Evolutionary conservation across 2,113 vertebrate species (phyloP).

Genomic region (Xiphophorus maculatus): DNA sequence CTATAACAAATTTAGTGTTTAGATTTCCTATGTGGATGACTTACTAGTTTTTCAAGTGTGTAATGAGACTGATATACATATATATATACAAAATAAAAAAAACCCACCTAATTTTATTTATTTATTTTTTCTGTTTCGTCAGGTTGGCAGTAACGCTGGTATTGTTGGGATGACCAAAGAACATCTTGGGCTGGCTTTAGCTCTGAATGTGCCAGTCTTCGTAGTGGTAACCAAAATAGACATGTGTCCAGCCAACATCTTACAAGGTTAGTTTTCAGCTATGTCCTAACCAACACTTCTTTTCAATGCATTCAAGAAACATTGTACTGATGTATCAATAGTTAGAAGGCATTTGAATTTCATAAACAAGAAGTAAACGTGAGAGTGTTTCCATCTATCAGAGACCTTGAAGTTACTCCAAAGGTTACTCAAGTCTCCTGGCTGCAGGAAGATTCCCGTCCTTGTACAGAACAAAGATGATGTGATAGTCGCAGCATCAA

Average conservation of each 20-base stretch:
- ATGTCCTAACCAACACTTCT: background rate
- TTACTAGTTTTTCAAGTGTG: background rate
- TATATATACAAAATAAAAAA: background rate
- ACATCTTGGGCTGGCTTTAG: constrained; percentile 94
- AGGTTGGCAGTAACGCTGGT: constrained; percentile 98
- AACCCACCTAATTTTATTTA: background rate
- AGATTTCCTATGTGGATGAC: background rate
- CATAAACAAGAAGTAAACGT: background rate
- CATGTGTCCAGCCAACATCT: constrained; percentile 98
- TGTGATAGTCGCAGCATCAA: constrained; percentile 97
- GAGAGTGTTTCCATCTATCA: constrained; percentile 67
- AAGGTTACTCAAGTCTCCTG: constrained; percentile 96
- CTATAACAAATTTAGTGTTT: background rate
- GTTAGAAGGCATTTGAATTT: background rate
- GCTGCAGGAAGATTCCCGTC: constrained; percentile 98
- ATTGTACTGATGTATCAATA: background rate
- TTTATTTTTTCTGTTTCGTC: background rate
- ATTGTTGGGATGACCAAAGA: constrained; percentile 99
- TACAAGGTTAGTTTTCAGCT: constrained; percentile 86
- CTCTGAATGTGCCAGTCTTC: constrained; percentile 96
- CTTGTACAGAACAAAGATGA: constrained; percentile 97
- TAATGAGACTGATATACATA: background rate
- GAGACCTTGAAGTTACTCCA: constrained; percentile 97
- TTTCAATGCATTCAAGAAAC: background rate
- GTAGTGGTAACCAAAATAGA: constrained; percentile 99